Percentiles rank a stretch among this genome's conserved stretches.
These are phyloP conservation scores for Cherax destructor DNA, from an alignment of 1,140 invertebrate species.

Conservation along the genomic window DNA sequence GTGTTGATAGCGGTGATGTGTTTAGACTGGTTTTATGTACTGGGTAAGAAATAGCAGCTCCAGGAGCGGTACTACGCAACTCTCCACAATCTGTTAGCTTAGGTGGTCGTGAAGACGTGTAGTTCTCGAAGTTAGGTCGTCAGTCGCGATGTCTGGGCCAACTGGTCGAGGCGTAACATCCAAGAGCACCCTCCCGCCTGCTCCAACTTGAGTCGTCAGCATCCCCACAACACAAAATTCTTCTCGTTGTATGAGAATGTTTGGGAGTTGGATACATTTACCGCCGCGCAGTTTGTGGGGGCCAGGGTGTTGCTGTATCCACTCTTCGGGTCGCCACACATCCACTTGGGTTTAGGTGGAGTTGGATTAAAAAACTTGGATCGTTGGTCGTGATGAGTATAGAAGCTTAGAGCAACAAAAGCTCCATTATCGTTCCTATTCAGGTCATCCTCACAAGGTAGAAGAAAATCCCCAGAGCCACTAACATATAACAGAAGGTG, in stretches of 20 bases:
- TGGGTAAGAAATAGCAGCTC: background rate
- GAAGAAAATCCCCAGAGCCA: no score
- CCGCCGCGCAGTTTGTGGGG: background rate
- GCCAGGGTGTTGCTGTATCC: background rate
- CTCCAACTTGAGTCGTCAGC: slow-evolving; percentile 51
- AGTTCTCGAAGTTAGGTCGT: slow-evolving; percentile 45
- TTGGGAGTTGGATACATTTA: slow-evolving; percentile 28
- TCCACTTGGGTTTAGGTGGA: no score
- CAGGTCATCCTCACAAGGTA: no score
- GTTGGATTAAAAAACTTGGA: background rate
- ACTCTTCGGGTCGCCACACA: background rate
- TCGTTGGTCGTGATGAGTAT: background rate
- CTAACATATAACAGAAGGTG: no score
- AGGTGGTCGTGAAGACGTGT: slow-evolving; percentile 37
- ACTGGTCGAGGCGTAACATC: slow-evolving; percentile 46
- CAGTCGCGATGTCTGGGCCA: slow-evolving; percentile 40
- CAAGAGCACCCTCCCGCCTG: slow-evolving; percentile 19
- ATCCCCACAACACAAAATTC: slow-evolving; percentile 32
- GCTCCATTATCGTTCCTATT: no score
- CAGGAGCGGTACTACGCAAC: slow-evolving; percentile 5
- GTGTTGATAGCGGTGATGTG: background rate
- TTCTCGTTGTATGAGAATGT: slow-evolving; percentile 29
- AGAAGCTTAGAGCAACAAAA: no score
- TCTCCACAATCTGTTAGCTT: slow-evolving; percentile 2
- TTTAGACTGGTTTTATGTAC: background rate